These are phyloP conservation scores for Nomada goodeniana DNA, from an alignment of 2,888 invertebrate species.

Conservation along the genomic window DNA sequence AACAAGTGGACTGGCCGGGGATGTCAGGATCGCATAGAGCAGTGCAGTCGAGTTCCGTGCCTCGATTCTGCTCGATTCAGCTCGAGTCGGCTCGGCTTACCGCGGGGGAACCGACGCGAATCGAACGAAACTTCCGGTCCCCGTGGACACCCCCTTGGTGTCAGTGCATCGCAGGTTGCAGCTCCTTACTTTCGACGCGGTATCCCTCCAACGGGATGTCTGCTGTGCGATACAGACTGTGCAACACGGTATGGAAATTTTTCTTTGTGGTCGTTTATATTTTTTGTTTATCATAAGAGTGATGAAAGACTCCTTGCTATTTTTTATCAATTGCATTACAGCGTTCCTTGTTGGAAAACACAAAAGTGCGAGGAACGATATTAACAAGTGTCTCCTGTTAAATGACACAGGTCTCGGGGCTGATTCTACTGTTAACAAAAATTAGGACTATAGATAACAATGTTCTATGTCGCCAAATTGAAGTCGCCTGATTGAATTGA, in stretches of 20 bases:
- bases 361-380: no score
- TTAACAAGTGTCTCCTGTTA: no score
- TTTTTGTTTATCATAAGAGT: no score
- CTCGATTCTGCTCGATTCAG: conserved; percentile 21
- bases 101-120: conserved; percentile 26
- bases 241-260: no score
- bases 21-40: background rate
- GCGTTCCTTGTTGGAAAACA: no score
- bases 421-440: no score
- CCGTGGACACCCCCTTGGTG: background rate
- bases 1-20: conserved; percentile 28
- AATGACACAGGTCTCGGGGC: no score
- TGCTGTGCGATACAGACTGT: no score
- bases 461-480: background rate
- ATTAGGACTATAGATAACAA: background rate
- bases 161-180: background rate
- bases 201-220: no score
- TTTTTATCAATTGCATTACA: no score
- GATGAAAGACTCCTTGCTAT: no score
- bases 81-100: conserved; percentile 44
- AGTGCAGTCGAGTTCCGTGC: background rate
- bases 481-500: background rate
- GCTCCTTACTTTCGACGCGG: background rate
- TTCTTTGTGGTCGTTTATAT: no score
- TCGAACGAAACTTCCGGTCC: conserved; percentile 36